Evolutionary conservation across 92 coral and sea anemone genomes (phyloP).

Genomic region (Zoanthus sansibaricus): DNA sequence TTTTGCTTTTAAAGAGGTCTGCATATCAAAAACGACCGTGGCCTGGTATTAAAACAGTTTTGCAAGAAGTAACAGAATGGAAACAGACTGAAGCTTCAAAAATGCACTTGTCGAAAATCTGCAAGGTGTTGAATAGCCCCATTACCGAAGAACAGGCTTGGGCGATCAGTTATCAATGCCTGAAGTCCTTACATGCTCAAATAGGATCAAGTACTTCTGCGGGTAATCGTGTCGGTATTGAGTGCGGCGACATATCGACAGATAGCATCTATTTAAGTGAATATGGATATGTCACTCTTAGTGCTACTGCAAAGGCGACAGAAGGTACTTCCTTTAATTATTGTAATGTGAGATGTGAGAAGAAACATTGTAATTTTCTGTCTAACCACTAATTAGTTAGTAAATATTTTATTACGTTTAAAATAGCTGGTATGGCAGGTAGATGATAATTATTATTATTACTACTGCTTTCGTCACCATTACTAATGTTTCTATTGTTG

Average conservation of each 20-base stretch:
- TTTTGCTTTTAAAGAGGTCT: background rate
- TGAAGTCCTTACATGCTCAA: constrained; percentile 19
- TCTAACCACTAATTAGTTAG: too few relatives aligned
- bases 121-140: constrained; percentile 16
- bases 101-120: constrained; percentile 21
- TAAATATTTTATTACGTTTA: too few relatives aligned
- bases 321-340: constrained; percentile 1
- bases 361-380: too few relatives aligned
- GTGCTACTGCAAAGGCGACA: background rate
- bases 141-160: constrained; percentile 40
- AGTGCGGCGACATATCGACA: constrained; percentile 23
- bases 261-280: constrained; percentile 25
- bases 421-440: too few relatives aligned
- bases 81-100: background rate
- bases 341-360: too few relatives aligned
- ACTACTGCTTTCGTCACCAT: too few relatives aligned
- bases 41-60: background rate
- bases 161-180: constrained; percentile 37
- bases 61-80: background rate
- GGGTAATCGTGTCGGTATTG: background rate
- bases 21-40: background rate
- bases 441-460: too few relatives aligned
- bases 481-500: too few relatives aligned
- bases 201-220: background rate
- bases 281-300: constrained; percentile 14